A percentile compares a stretch with the other conserved stretches of the same genome.
phyloP scores from a whole-genome alignment of 2,888 invertebrate species.

The Leucophora obtusa region DNA sequence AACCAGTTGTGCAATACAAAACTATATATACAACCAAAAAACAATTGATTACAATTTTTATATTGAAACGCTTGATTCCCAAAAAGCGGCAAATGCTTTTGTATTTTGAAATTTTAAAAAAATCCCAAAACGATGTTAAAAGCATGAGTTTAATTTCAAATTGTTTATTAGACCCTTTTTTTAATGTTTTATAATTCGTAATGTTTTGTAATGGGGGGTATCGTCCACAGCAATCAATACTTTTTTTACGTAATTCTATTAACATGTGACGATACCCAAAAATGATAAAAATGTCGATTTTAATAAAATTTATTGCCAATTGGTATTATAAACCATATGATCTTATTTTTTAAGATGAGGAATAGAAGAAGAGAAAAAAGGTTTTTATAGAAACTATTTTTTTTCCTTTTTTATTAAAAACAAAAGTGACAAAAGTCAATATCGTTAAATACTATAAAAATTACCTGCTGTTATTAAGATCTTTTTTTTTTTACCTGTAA shows the following conservation, averaged over 20 bases:
- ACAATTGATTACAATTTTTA: constrained; percentile 30
- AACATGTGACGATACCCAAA: constrained; percentile 32
- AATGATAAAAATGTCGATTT: constrained; percentile 74
- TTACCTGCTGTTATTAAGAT: constrained; percentile 58
- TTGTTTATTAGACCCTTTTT: constrained; percentile 51
- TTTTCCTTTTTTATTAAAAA: constrained; percentile 24
- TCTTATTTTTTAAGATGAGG: constrained; percentile 17
- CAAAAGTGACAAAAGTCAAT: constrained; percentile 63
- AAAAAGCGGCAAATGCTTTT: constrained; percentile 57
- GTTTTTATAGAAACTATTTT: constrained; percentile 5
- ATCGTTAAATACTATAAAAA: constrained; percentile 13
- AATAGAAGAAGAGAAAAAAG: neutral
- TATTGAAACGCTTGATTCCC: constrained; percentile 23
- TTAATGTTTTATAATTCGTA: neutral
- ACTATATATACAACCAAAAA: constrained; percentile 9
- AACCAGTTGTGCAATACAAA: constrained; percentile 17
- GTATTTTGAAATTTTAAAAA: constrained; percentile 8
- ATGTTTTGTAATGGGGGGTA: neutral
- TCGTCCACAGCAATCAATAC: constrained; percentile 46
- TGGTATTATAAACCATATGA: constrained; percentile 57
- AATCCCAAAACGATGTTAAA: constrained; percentile 2
- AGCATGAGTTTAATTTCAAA: constrained; percentile 17
- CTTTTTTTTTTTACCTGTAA: constrained; percentile 21
- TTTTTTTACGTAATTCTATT: constrained; percentile 22
- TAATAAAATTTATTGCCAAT: constrained; percentile 72